Base-by-base conservation (phyloP, 2,113 vertebrate genomes). In the Lepus timidus region DNA sequence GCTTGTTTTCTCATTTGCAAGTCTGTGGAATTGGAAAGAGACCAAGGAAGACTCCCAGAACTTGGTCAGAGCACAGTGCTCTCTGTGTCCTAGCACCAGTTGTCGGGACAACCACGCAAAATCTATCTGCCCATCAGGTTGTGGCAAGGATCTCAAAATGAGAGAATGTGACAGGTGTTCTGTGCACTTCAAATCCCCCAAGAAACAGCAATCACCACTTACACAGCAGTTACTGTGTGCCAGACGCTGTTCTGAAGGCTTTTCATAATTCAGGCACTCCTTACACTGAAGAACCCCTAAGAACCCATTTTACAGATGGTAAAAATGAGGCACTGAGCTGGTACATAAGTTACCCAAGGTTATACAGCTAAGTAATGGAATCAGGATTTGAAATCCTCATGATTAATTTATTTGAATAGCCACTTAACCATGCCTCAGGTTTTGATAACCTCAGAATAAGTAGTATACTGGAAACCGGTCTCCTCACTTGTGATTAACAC, bases 381-480 rank as follows among this genome's bases (percentile, higher is more conserved):
- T 7, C 44, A 5, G 22, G 49, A 58, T 93, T 79, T 81, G 55
- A 94, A 81, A 91, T 95, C 29, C 8, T 88, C 67, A 33, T 14
- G 16, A 36, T 87, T 78, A 52, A 58, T 89, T 49, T 0, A 44
- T 65, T 85, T 68, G 61, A 33, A 73, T 73, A 39, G 36, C 44
- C 81, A 58, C 14, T 73, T 85, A 73, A 7, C 27, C 1, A 64
- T 20, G n/a, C 4, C 64, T 87, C 25, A 58, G 61, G 67, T 73
- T 73, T 85, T 58, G 51, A 81, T 27, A 81, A 14, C 61, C 29
- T 12, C 4, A 64, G 79, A 70, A 85, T 44, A 44, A 74, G 73
- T 31, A 49, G 31, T 8, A 44, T 27, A 33, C 62, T 33, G 8
- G 65, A n/a, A 93, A 58, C 13, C 11, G 27, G 65, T 64, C 3